Percentiles rank a stretch among this genome's conserved stretches.
These are phyloP conservation scores for Philereme transversata DNA, from an alignment of 2,888 invertebrate genomes.

Conservation along the genomic window DNA sequence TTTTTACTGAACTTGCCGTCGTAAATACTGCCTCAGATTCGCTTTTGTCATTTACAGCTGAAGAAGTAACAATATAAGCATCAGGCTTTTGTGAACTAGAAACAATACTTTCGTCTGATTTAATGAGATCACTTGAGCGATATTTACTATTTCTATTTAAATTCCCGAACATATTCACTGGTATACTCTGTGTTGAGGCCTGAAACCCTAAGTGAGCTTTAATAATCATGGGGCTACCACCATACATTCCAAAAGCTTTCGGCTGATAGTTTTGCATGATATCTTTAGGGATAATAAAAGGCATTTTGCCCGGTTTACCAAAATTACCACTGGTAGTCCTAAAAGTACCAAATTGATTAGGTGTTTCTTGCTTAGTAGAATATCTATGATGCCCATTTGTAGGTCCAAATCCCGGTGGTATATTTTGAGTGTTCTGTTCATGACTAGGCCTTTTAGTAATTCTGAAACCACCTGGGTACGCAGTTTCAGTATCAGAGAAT, in stretches of 20 bases:
- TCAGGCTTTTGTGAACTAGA: not conserved
- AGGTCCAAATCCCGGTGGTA: not conserved
- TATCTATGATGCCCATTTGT: not conserved
- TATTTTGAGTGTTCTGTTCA: not conserved
- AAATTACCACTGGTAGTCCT: constrained; percentile 1
- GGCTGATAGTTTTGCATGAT: constrained; percentile 23
- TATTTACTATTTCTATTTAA: not conserved
- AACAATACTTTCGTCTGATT: not conserved
- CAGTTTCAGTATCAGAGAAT: not conserved
- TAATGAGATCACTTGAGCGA: not conserved
- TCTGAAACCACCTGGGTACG: not conserved
- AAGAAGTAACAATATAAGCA: not conserved
- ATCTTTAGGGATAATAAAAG: not conserved
- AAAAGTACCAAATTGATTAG: not conserved
- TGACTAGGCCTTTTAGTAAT: not conserved
- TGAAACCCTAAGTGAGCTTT: not conserved
- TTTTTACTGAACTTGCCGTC: not conserved
- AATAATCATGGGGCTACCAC: constrained; percentile 26
- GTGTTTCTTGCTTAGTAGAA: not conserved
- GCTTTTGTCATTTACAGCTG: not conserved
- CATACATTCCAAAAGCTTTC: constrained; percentile 27
- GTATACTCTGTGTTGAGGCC: not conserved
- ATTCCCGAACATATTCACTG: not conserved
- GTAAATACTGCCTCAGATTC: not conserved
- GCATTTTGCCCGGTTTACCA: not conserved